phyloP scores from a whole-genome alignment of 2,113 vertebrate genomes.

The Ploceus nigricollis region DNA sequence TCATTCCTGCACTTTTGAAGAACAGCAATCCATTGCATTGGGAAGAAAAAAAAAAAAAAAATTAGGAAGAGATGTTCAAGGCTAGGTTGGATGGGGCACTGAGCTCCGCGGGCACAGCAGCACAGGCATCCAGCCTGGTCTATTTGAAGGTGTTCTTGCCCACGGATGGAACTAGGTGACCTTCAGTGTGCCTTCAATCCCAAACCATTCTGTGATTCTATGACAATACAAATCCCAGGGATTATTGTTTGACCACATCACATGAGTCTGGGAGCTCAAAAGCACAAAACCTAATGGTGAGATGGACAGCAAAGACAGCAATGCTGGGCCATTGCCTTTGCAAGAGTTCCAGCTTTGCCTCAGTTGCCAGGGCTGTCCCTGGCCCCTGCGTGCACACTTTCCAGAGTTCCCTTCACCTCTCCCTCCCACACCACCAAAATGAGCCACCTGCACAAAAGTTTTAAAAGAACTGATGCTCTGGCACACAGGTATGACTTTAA shows the following conservation, averaged over 20 bases:
- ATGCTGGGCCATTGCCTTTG: too few species aligned
- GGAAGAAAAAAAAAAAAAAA: too few species aligned
- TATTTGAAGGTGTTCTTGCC: too few species aligned
- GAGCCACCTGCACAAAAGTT: background rate
- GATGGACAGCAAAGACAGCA: rapidly evolving
- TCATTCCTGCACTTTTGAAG: background rate
- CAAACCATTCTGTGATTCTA: too few species aligned
- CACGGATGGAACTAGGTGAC: rapidly evolving
- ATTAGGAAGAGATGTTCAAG: background rate
- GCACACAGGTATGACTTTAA: background rate
- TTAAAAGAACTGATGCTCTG: background rate
- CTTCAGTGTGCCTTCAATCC: background rate
- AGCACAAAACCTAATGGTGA: background rate
- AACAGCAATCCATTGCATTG: background rate
- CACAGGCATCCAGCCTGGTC: too few species aligned
- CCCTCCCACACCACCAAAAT: rapidly evolving
- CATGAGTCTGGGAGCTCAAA: background rate
- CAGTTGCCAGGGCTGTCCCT: rapidly evolving
- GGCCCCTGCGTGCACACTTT: rapidly evolving
- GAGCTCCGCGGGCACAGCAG: too few species aligned
- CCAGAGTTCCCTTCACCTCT: background rate
- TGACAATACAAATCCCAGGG: background rate
- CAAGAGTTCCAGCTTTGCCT: rapidly evolving
- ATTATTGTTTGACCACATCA: background rate
- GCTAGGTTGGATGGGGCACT: too few species aligned